A percentile compares a stretch with the other conserved stretches of the same genome.
These are phyloP conservation scores for Thinocorus orbignyianus DNA, from an alignment of 2,113 vertebrate genomes.

Conservation along the genomic window DNA sequence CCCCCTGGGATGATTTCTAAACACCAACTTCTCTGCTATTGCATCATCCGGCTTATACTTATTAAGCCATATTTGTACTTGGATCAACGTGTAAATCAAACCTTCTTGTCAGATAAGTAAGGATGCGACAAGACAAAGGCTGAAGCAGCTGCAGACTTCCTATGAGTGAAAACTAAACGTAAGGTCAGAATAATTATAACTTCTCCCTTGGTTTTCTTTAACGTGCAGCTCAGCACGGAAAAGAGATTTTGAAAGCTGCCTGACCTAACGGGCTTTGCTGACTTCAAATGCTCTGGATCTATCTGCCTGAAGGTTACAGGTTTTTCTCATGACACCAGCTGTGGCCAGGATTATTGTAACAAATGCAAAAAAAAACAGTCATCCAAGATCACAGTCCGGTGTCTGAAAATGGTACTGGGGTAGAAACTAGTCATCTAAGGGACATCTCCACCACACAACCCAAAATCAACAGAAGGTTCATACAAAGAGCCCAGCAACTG, in stretches of 20 bases:
- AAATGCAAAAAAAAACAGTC: background rate
- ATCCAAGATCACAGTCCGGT: background rate
- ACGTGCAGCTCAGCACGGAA: background rate
- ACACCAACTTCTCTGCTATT: background rate
- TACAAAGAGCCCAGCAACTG: background rate
- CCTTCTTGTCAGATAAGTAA: constrained; percentile 15
- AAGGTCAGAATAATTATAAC: constrained; percentile 23
- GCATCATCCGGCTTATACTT: constrained; percentile 27
- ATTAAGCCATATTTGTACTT: constrained; percentile 21
- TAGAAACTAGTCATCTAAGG: background rate
- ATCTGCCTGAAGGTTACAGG: background rate
- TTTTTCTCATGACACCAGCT: background rate
- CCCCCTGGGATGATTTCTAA: background rate
- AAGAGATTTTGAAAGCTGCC: background rate
- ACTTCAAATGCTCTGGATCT: background rate
- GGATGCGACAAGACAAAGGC: background rate
- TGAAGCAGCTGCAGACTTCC: constrained; percentile 34
- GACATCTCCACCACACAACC: accelerated
- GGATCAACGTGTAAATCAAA: constrained; percentile 24
- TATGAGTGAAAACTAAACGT: background rate
- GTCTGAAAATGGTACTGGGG: background rate
- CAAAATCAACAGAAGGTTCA: background rate
- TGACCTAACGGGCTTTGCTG: background rate
- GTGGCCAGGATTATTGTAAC: background rate
- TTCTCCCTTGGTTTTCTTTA: background rate